These are phyloP conservation scores for Apodemus speciosus DNA, from an alignment of 2,113 vertebrate species.

Conservation along the genomic window DNA sequence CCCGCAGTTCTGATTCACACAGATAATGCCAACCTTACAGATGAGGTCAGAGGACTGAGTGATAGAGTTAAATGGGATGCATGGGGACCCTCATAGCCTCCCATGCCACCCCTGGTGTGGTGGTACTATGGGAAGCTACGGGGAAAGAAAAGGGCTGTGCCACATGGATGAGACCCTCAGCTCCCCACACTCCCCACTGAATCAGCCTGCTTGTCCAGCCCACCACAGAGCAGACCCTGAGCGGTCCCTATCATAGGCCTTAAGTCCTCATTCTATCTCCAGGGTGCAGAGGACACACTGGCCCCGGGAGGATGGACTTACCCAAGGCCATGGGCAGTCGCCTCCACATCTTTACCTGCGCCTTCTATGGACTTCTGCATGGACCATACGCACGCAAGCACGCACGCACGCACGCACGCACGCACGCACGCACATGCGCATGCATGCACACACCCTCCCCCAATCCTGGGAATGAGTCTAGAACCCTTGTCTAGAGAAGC, in stretches of 20 bases:
- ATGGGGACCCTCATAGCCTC: background rate
- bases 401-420: no score
- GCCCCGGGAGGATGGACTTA: background rate
- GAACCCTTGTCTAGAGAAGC: background rate
- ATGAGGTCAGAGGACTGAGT: background rate
- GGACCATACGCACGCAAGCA: no score
- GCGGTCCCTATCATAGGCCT: rapidly evolving
- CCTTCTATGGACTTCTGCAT: no score
- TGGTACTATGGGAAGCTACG: background rate
- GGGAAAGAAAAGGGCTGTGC: no score
- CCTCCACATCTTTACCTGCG: background rate
- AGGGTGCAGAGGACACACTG: no score
- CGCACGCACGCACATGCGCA: no score
- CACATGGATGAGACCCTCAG: rapidly evolving
- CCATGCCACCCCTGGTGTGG: background rate
- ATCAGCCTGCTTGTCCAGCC: background rate
- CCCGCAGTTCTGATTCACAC: background rate
- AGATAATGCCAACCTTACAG: background rate
- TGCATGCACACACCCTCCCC: no score
- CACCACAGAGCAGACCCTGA: background rate
- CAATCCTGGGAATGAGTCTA: background rate
- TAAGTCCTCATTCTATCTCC: background rate
- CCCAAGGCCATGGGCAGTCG: background rate
- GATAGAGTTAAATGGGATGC: background rate
- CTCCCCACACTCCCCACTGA: background rate